phyloP scores from a whole-genome alignment of 1,140 invertebrate species.

The Hormaphis cornu region DNA sequence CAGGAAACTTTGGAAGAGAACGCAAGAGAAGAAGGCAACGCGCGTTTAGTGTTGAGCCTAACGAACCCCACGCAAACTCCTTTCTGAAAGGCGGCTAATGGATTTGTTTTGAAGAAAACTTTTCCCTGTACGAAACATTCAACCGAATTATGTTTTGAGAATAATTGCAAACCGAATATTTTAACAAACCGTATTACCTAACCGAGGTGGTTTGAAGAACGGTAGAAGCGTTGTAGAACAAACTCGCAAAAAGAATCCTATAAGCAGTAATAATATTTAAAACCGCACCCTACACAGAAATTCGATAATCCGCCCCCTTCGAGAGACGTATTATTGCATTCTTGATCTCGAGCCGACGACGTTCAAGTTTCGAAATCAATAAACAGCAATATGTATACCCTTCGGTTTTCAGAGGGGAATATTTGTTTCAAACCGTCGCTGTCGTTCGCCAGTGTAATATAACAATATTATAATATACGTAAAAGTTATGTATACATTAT shows the following conservation, averaged over 20 bases:
- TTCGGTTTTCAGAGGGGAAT: neutral
- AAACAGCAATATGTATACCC: neutral
- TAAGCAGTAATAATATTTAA: neutral
- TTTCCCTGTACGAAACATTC: no score
- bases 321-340: conserved; percentile 1
- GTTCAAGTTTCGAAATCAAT: neutral
- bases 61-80: neutral
- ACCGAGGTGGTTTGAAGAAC: no score
- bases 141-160: no score
- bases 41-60: neutral
- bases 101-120: neutral
- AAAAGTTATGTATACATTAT: no score
- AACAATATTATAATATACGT: neutral
- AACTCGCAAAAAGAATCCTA: no score
- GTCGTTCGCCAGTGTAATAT: no score
- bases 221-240: no score
- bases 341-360: neutral
- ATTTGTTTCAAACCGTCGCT: neutral
- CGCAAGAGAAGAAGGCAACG: no score
- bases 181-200: no score
- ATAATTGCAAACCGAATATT: no score
- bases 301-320: neutral
- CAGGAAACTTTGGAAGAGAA: neutral
- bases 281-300: neutral
- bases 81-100: neutral